Base-by-base conservation (phyloP, 2,888 invertebrate species). In the Diachrysia chrysitis region DNA sequence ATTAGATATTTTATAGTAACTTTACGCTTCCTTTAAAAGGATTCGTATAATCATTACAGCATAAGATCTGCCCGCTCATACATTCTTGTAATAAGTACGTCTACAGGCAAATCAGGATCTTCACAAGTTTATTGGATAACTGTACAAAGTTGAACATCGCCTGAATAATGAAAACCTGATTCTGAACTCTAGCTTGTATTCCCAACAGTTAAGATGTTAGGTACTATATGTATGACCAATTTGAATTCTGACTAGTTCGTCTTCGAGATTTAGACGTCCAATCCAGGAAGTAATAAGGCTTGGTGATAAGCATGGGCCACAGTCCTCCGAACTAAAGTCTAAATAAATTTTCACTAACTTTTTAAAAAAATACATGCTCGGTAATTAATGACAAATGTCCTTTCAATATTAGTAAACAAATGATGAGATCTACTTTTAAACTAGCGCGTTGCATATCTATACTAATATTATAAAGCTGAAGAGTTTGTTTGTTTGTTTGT, bases 151-250 rank as follows among this genome's bases (percentile, higher is more conserved):
- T 16, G 16, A n/a, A 14, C 7, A n/a, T 42, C 42, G 1, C 16
- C n/a, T 42, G 42, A 42, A 42, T 42, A 42, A 42, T 42, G n/a
- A 42, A 16, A 42, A 42, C 42, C 7, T n/a, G 42, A 42, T 42
- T 42, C 42, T 16, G n/a, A 42, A 42, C 42, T n/a, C 42, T n/a
- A 37, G 14, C n/a, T 37, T 16, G 37, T 37, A 16, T 37, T 37
- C 37, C 37, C 42, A n/a, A 42, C 42, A 42, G 42, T 42, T 42
- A 42, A 42, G 42, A 42, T n/a, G 37, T 37, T n/a, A n/a, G n/a
- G n/a, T 42, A 42, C 42, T n/a, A 4, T 42, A 42, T 42, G n/a
- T 42, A 42, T n/a, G 42, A 3, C n/a, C n/a, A 42, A 42, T 42
- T n/a, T 42, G 42, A 42, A 42, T 42, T n/a, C 42, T 42, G 7